Evolutionary conservation across 2,888 invertebrate genomes (phyloP), one percentile per base, ranked within the genome.

Genomic region (Acanthosepion lycidas): DNA sequence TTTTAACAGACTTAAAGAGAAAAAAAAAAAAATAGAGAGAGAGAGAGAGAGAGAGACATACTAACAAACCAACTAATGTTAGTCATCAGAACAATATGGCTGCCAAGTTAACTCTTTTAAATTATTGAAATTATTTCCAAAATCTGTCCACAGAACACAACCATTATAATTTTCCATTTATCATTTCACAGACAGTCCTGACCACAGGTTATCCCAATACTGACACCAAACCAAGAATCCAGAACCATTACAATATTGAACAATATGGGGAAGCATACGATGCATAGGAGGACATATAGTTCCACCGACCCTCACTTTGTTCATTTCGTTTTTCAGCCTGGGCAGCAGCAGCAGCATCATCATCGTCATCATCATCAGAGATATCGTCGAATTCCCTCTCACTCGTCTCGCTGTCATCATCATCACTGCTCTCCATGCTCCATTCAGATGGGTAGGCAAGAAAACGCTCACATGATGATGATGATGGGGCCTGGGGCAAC

Each of bases 381-480:
- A 64, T 33, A 55, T 94, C 94, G 1, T 94, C 94, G 8, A 55
- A 55, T 94, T 94, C 94, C 26, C 93, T 93, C 93, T 93, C 93
- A 2, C 51, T 93, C 6, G 53, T 93, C 28, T 93, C 93, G 8
- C 93, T 93, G 93, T 93, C 93, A 51, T 93, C 93, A 26, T 94
- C 94, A 64, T 64, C 64, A 12, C 94, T 94, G 64, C 94, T 94
- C 64, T 94, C 94, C 23, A 94, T 53, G 26, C 94, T 94, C 94
- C 94, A 94, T 20, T 94, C 94, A 12, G 93, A 49, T 15, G 93
- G 93, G 53, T 93, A 93, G 51, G 93, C 93, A n/a, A 93, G 28
- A 28, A 93, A 53, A 28, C 93, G 48, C 93, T 93, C 93, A 28
- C 93, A 93, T 5, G 93, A 93, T 51, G 93, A 93, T 9, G 93